Evolutionary conservation across 2,888 invertebrate genomes (phyloP), one percentile per base, ranked within the genome.

Genomic region (Drosophila leonis): DNA sequence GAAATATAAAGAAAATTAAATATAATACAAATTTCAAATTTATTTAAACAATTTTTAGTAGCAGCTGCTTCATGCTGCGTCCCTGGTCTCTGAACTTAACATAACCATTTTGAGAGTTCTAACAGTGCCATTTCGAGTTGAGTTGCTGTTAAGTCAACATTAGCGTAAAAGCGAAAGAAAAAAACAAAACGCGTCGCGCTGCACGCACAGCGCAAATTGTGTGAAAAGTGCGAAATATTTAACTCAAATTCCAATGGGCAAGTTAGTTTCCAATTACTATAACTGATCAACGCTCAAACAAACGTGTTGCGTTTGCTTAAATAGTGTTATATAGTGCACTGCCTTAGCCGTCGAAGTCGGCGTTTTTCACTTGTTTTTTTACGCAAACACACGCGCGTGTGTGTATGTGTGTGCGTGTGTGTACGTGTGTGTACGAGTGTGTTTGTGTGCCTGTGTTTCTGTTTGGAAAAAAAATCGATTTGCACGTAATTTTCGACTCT

Each of bases 291-390:
- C 20, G 8, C 18, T 33, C 15, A 42, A 31, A 42, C 20, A 33
- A 31, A 20, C 13, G 18, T 18, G 15, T 42, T 15, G 15, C 31
- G 15, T 4, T 51, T 39, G 27, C 15, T 18, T 29, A 29, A 49
- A 56, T n/a, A 46, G 31, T 39, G 24, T 57, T 71, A 48, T 54
- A 62, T 37, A 63, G 65, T n/a, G 39, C 39, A 41, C 13, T 15
- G 37, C 48, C 12, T 24, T 10, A 33, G 41, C 33, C 18, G 42
- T 44, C 65, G 61, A 64, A 73, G 84, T 88, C 84, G 84, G 84
- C 88, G 79, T 84, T 84, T 83, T 85, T 70, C 71, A 71, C 67
- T 79, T 83, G 82, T 83, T 79, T 85, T 85, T 85, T 84, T 82
- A 82, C 83, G 76, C 84, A 86, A 68, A 71, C 69, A 66, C 65